These are phyloP conservation scores for Danaus melanippus DNA, from an alignment of 1,140 invertebrate genomes.

Conservation along the genomic window DNA sequence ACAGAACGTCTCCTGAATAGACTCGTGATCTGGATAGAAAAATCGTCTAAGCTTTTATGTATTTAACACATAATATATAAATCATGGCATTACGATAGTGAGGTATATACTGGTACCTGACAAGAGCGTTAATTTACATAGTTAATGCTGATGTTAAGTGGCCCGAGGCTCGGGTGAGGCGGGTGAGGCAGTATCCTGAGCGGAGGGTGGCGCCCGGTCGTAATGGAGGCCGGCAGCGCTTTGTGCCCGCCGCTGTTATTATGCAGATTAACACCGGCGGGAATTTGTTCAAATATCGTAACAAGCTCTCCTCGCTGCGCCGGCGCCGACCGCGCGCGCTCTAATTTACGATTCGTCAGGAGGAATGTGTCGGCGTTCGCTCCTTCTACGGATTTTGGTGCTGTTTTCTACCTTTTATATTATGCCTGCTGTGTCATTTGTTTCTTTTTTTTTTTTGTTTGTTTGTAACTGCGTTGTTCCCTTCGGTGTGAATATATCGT, in stretches of 20 bases:
- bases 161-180: slow-evolving; percentile 16
- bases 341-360: slow-evolving; percentile 62
- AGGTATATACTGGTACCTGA: no score
- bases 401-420: slow-evolving; percentile 47
- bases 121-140: no score
- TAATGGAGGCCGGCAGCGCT: slow-evolving; percentile 64
- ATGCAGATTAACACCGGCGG: slow-evolving; percentile 71
- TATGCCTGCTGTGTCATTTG: slow-evolving; percentile 24
- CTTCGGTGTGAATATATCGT: slow-evolving; percentile 5
- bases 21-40: no score
- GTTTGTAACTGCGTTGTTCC: slow-evolving; percentile 9
- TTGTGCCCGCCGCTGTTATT: slow-evolving; percentile 66
- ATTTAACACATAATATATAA: no score
- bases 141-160: no score
- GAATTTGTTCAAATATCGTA: slow-evolving; percentile 70
- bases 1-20: no score
- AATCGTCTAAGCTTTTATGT: no score
- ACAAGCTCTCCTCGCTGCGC: slow-evolving; percentile 62
- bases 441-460: slow-evolving; percentile 16
- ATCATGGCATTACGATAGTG: no score
- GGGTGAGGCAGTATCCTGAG: slow-evolving; percentile 8
- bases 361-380: slow-evolving; percentile 54
- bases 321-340: slow-evolving; percentile 50
- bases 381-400: slow-evolving; percentile 45
- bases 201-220: slow-evolving; percentile 52